phyloP scores from a whole-genome alignment of 2,113 vertebrate genomes.

The Pachycephala philippinensis region DNA sequence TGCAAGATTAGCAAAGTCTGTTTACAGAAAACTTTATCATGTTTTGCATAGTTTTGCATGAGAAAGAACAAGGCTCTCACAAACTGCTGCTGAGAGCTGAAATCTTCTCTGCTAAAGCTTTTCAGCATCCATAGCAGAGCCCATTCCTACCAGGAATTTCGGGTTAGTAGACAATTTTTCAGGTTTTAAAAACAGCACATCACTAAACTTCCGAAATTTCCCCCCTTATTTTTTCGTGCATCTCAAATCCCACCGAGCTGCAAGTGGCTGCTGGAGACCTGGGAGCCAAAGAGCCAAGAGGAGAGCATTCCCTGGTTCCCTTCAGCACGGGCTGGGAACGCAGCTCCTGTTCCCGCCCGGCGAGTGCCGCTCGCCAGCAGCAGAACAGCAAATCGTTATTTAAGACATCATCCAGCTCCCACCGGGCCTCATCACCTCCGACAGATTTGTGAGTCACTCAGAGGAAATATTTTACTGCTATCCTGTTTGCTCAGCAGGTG shows the following conservation, averaged over 20 bases:
- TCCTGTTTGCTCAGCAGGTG: constrained; percentile 68
- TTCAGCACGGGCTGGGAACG: not conserved
- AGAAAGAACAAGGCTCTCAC: too few relatives aligned
- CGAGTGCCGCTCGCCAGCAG: not conserved
- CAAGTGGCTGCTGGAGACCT: not conserved
- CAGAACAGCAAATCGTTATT: not conserved
- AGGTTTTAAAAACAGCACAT: not conserved
- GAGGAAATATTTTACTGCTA: constrained; percentile 67
- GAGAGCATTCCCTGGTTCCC: not conserved
- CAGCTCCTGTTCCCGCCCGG: not conserved
- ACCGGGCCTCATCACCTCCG: constrained; percentile 29
- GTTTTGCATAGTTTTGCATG: too few relatives aligned
- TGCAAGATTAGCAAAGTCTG: too few relatives aligned
- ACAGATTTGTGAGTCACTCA: constrained; percentile 51
- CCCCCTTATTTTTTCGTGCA: accelerated
- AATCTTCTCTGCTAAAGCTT: too few relatives aligned
- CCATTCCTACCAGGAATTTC: not conserved
- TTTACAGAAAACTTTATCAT: too few relatives aligned
- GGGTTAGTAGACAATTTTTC: not conserved
- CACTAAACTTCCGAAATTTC: not conserved
- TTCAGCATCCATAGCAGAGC: too few relatives aligned
- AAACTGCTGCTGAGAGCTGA: too few relatives aligned
- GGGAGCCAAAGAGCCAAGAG: not conserved
- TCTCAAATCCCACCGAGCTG: not conserved
- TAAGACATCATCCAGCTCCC: constrained; percentile 33